These are phyloP conservation scores for Trigoniulus corallinus DNA, from an alignment of 1,140 invertebrate genomes.

Conservation along the genomic window DNA sequence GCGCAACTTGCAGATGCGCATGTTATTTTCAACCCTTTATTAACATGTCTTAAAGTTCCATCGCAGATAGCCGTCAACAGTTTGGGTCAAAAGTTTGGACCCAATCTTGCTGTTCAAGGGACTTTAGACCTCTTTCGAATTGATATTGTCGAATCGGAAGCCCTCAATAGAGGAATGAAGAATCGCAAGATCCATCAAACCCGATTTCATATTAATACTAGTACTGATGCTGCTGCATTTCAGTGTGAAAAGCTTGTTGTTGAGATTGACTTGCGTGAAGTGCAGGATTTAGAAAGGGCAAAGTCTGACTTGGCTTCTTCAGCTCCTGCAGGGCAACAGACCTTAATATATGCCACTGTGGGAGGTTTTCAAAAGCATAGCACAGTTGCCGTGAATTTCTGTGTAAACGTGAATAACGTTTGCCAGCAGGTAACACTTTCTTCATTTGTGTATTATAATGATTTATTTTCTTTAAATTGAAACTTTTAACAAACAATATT, in stretches of 20 bases:
- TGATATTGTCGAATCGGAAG: constrained; percentile 68
- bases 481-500: constrained; percentile 35
- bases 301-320: constrained; percentile 46
- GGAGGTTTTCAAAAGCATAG: constrained; percentile 77
- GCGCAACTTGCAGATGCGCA: constrained; percentile 71
- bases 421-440: constrained; percentile 50
- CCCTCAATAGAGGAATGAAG: constrained; percentile 22
- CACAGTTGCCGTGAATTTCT: constrained; percentile 72
- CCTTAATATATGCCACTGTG: constrained; percentile 40
- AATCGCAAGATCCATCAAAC: constrained; percentile 11
- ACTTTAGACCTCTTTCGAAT: constrained; percentile 73
- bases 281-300: constrained; percentile 73
- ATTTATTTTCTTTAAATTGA: constrained; percentile 6
- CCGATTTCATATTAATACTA: constrained; percentile 13
- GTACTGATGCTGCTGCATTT: constrained; percentile 66
- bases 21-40: constrained; percentile 75
- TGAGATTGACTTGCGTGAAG: constrained; percentile 73
- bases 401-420: constrained; percentile 66
- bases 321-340: constrained; percentile 33
- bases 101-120: constrained; percentile 71
- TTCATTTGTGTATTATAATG: constrained; percentile 5
- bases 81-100: constrained; percentile 64
- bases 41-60: constrained; percentile 66
- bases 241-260: constrained; percentile 77
- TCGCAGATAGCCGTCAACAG: constrained; percentile 50